Base-by-base conservation (phyloP, 2,797 vertebrate species). In the Lithobates sylvaticus region DNA sequence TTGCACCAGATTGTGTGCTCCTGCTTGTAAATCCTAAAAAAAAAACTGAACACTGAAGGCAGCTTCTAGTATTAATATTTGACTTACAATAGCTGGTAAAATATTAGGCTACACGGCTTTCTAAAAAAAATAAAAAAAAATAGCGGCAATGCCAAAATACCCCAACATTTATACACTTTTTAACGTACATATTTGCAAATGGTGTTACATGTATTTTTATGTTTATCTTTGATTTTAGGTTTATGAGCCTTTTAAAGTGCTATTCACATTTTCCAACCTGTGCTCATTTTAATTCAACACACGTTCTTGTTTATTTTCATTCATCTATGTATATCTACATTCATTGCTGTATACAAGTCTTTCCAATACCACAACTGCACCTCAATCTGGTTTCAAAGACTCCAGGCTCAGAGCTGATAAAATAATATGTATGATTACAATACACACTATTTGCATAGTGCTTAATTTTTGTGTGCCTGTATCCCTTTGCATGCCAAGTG, bases 271-370 rank as follows among this genome's bases (percentile, higher is more conserved):
- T 54, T 50, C 4, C 12, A 50, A 29, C 34, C 32, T 10, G 42
- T 15, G 21, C 18, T 76, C 3, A 61, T 32, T 78, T 36, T 27
- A 67, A 67, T 16, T 67, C 15, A 67, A 26, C 26, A 9, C 61
- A 27, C 29, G 32, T 34, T 80, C 2, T 34, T 50, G 42, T 29
- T 80, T 29, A 29, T 15, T 80, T 70, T n/a, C 7, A 61, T 23
- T 27, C 65, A 26, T 47, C 42, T 47, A 18, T 27, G 42, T 27
- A 47, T 26, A 16, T 74, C 39, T 50, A 74, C 42, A 13, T n/a
- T 74, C 39, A 42, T 71, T 39, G 3, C 23, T 61, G 21, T 72
- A 72, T 72, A 39, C 70, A 72, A 39, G 34, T n/a, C 70, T 72
- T 44, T 13, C n/a, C 12, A 47, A 9, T 74, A 74, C 16, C 69